Evolutionary conservation across 2,113 vertebrate species (phyloP).

Genomic region (Garra rufa): DNA sequence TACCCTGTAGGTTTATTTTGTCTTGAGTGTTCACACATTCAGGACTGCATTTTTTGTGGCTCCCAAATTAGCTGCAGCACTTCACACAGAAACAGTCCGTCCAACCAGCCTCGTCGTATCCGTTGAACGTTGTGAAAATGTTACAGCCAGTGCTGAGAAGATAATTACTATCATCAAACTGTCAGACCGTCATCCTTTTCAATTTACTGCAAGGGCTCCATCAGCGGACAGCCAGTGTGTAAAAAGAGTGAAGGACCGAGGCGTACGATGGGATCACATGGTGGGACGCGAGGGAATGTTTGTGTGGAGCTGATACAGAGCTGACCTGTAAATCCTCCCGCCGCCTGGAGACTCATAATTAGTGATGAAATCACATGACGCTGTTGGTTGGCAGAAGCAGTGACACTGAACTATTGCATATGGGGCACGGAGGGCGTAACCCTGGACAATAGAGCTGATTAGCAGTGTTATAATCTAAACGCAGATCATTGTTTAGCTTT

Average conservation of each 20-base stretch:
- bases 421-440: not conserved
- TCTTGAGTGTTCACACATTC: not conserved
- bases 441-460: conserved; percentile 32
- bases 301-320: conserved; percentile 25
- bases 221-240: conserved; percentile 27
- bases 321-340: conserved; percentile 12
- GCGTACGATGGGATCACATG: not conserved
- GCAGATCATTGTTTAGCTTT: not conserved
- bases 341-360: conserved; percentile 13
- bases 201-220: conserved; percentile 30
- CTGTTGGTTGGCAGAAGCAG: not conserved
- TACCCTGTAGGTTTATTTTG: not conserved
- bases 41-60: not conserved
- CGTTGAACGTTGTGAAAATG: conserved; percentile 20
- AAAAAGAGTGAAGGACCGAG: conserved; percentile 6
- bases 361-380: not conserved
- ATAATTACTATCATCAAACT: conserved; percentile 54
- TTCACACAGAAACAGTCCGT: conserved; percentile 15
- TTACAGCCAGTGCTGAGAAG: conserved; percentile 26
- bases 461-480: conserved; percentile 18
- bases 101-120: not conserved
- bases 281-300: not conserved
- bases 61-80: not conserved
- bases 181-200: conserved; percentile 47
- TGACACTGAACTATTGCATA: conserved; percentile 8